phyloP scores from a whole-genome alignment of 2,113 vertebrate species.

The Coregonus clupeaformis region DNA sequence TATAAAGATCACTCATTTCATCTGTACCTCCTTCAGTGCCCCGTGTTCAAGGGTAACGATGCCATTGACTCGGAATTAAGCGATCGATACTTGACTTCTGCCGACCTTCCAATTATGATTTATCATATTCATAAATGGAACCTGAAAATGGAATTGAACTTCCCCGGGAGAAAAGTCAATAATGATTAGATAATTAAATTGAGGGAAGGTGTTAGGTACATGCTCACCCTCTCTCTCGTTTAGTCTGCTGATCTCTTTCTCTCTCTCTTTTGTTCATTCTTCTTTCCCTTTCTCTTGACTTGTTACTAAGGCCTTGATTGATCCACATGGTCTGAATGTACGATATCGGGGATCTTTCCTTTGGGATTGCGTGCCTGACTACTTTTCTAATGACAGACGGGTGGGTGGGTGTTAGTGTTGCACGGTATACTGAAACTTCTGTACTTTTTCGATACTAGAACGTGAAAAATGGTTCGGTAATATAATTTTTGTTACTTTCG shows the following conservation, averaged over 20 bases:
- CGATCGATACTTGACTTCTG: constrained; percentile 60
- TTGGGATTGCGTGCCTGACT: no score
- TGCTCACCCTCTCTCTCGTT: constrained; percentile 16
- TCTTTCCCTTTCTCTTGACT: no score
- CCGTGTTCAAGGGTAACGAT: constrained; percentile 24
- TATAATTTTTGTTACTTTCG: no score
- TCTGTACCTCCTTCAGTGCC: constrained; percentile 16
- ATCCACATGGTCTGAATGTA: no score
- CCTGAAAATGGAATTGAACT: constrained; percentile 48
- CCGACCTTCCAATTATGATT: constrained; percentile 60
- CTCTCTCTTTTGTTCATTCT: not conserved
- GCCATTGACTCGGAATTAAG: constrained; percentile 20
- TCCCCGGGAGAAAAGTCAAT: constrained; percentile 50
- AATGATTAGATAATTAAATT: constrained; percentile 54
- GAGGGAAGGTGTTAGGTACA: constrained; percentile 23
- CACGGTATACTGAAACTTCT: no score
- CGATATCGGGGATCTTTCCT: no score
- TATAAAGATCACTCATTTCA: constrained; percentile 17
- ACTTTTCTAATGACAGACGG: no score
- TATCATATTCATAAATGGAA: constrained; percentile 57
- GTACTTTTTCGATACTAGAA: no score
- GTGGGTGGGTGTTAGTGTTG: no score
- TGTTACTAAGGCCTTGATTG: no score
- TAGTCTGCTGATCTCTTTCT: not conserved
- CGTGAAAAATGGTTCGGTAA: no score